phyloP scores from a whole-genome alignment of 2,888 invertebrate genomes.

The Allacma fusca region DNA sequence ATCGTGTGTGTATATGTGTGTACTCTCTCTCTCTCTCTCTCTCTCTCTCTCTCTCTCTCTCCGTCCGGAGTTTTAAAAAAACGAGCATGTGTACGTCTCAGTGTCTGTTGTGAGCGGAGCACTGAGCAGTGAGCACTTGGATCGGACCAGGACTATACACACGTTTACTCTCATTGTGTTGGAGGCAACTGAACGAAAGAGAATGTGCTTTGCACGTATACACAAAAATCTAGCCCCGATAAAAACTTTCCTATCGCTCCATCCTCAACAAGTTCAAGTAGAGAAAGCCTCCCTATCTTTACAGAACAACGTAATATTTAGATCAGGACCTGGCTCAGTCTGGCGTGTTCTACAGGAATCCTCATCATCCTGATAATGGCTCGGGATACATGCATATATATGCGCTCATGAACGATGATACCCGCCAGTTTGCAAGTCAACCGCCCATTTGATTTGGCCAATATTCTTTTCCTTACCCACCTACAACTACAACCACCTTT shows the following conservation, averaged over 20 bases:
- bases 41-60: too few species aligned
- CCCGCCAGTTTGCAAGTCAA: conserved; percentile 28
- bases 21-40: too few species aligned
- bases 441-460: conserved; percentile 59
- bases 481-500: not conserved
- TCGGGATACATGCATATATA: too few species aligned
- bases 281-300: conserved; percentile 9
- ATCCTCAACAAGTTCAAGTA: not conserved
- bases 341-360: too few species aligned
- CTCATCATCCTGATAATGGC: too few species aligned
- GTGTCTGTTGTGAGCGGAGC: not conserved
- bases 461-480: conserved; percentile 48
- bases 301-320: too few species aligned
- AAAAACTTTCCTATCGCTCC: conserved; percentile 12
- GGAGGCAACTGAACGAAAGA: not conserved
- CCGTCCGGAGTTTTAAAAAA: conserved; percentile 14
- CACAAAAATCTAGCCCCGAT: conserved; percentile 4
- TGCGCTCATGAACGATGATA: not conserved
- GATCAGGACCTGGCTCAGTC: too few species aligned
- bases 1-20: conserved; percentile 37
- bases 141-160: not conserved
- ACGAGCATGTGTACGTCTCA: not conserved
- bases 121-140: too few species aligned
- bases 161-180: not conserved
- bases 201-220: not conserved